Percentiles rank a stretch among this genome's conserved stretches.
These are phyloP conservation scores for Acanthococcus lagerstroemiae DNA, from an alignment of 2,888 invertebrate species.

Conservation along the genomic window DNA sequence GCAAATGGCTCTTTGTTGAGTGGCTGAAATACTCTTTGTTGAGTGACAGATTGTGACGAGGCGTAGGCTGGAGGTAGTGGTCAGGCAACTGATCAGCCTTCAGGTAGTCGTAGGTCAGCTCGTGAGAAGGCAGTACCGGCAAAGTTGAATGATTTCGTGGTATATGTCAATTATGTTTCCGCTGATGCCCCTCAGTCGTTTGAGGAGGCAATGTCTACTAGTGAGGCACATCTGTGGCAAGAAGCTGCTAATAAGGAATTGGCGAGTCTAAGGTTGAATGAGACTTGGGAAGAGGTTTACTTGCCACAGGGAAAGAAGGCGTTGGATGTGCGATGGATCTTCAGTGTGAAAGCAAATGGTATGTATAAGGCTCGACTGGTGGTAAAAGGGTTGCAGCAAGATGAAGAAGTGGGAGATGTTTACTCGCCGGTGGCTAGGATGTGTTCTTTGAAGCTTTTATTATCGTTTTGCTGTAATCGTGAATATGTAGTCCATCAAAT, in stretches of 20 bases:
- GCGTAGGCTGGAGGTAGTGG: too few species aligned
- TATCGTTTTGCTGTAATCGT: constrained; percentile 36
- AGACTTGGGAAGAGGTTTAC: constrained; percentile 7
- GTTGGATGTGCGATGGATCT: not conserved
- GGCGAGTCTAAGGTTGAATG: not conserved
- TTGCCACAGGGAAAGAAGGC: not conserved
- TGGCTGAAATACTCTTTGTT: too few species aligned
- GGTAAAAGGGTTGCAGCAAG: constrained; percentile 35
- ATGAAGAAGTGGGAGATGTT: constrained; percentile 26
- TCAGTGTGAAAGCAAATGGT: constrained; percentile 15
- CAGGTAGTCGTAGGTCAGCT: constrained; percentile 31
- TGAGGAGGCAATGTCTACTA: not conserved
- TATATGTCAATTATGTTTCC: constrained; percentile 38
- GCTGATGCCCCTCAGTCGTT: constrained; percentile 32
- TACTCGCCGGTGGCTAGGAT: constrained; percentile 37
- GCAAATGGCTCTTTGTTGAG: too few species aligned
- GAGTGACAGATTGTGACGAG: too few species aligned
- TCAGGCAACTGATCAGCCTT: too few species aligned
- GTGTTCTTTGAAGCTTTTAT: constrained; percentile 36
- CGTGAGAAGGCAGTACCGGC: constrained; percentile 30
- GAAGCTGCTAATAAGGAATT: constrained; percentile 5
- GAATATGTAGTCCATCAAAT: constrained; percentile 37
- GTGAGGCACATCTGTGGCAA: not conserved
- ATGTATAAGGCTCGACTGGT: constrained; percentile 36
- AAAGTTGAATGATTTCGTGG: constrained; percentile 35